Evolutionary conservation across 2,797 vertebrate genomes (phyloP), one percentile per base, ranked within the genome.

Genomic region (Dromococcyx pavoninus): DNA sequence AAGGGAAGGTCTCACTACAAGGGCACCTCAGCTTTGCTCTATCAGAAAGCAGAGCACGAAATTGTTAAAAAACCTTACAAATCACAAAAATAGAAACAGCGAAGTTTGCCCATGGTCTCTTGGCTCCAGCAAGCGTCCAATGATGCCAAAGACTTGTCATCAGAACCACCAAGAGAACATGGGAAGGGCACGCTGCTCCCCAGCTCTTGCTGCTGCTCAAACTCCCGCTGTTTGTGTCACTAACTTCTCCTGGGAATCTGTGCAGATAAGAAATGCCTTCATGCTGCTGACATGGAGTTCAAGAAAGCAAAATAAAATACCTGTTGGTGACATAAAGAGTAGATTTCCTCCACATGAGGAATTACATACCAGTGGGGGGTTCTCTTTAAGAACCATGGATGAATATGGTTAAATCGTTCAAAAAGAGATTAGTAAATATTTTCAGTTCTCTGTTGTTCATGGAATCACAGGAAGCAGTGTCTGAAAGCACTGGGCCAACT

Each of bases 101-200:
- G 35, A 54, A 75, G 46, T 74, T 76, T 93, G 89, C 85, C 66
- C 62, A 0, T 60, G 88, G 66, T 82, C 76, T 84, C 67, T 94
- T 93, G 93, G 91, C 94, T 93, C 64, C 89, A 57, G 30, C 0
- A 4, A 73, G 46, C 0, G 0, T 10, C 81, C 69, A 12, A 1
- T 4, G 33, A 72, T 95, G 94, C 93, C 88, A 96, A 94, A 25
- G 80, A 66, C 65, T 90, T 96, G 95, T 95, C 95, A 94, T 54
- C 93, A 70, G 87, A 46, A 53, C 37, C 87, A 84, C 70, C 89
- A 76, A 2, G 12, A 39, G 72, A 39, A 95, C 57, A 66, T 61
- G 92, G 86, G 88, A 95, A 93, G 93, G 79, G 94, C 71, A 21
- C 1, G n/a, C 46, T 32, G 79, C 79, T 58, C n/a, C 56, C 39